Evolutionary conservation across 2,888 invertebrate species (phyloP), one percentile per base, ranked within the genome.

Genomic region (Clanis bilineata): DNA sequence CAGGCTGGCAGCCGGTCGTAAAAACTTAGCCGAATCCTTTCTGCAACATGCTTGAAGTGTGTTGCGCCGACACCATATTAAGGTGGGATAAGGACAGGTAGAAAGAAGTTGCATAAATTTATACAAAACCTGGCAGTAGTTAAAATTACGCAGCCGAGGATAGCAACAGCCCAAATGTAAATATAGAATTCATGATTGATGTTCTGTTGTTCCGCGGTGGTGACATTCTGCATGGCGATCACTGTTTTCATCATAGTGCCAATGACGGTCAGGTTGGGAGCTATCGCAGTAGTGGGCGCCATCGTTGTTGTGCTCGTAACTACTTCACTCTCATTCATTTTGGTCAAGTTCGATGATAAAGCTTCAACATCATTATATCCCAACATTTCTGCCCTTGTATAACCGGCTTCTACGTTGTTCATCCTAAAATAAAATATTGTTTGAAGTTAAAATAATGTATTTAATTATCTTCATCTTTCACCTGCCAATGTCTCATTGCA

Each of bases 151-250:
- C 94, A 94, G 2, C 88, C 88, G 0, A 93, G 43, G 64, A 95
- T 94, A 55, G 94, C 93, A 36, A 82, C 73, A 0, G 93, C 93
- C 86, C 95, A 95, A 61, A 95, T 84, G 65, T 92, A 92, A 70
- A 94, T 94, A 65, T 86, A 92, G 60, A 66, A 87, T 0, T 72
- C 63, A 65, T 90, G 78, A 58, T 87, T 82, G 58, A 87, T 44
- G 43, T 64, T 64, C 67, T 72, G 38, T 28, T 71, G 64, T 7
- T 73, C 74, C 1, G 70, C n/a, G 3, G 66, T 67, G 1, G 72
- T 76, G 1, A 86, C 72, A 56, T 83, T 78, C 55, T 85, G 79
- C 56, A 86, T 74, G 0, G 80, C 68, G 0, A 82, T 62, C 0
- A 76, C 80, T 0, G 87, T 86, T 43, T 18, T 43, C 18, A 21